Evolutionary conservation across 1,140 invertebrate genomes (phyloP).

Genomic region (Caenorhabditis inopinata): DNA sequence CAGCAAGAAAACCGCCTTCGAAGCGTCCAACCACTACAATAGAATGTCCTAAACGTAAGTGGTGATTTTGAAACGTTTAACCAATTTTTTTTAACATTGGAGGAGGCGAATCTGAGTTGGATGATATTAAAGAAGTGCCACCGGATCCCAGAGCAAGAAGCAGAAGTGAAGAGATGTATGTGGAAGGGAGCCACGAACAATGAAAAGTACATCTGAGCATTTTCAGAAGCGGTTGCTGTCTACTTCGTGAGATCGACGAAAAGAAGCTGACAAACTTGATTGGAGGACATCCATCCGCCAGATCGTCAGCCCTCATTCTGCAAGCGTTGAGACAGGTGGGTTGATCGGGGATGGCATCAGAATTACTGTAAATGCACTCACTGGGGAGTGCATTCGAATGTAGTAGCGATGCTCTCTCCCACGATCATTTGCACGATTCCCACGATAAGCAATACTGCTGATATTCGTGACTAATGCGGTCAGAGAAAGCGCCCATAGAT

Average conservation of each 20-base stretch:
- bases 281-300: slow-evolving; percentile 30
- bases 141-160: slow-evolving; percentile 17
- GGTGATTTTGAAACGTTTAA: not conserved
- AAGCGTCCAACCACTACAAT: slow-evolving; percentile 1
- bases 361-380: too few relatives aligned
- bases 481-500: too few relatives aligned
- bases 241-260: slow-evolving; percentile 34
- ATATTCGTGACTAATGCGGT: too few relatives aligned
- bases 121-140: not conserved
- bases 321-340: slow-evolving; percentile 38
- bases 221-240: slow-evolving; percentile 16
- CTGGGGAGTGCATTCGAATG: too few relatives aligned
- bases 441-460: too few relatives aligned
- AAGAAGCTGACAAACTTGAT: slow-evolving; percentile 25
- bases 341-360: not conserved
- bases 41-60: not conserved
- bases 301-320: slow-evolving; percentile 28
- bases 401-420: too few relatives aligned
- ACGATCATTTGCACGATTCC: too few relatives aligned
- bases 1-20: slow-evolving; percentile 11
- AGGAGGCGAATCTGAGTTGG: slow-evolving; percentile 1
- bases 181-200: not conserved
- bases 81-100: not conserved
- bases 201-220: not conserved
- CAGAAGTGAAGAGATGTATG: slow-evolving; percentile 8